Evolutionary conservation across 2,113 vertebrate species (phyloP), one percentile per base, ranked within the genome.

Genomic region (Thermophis baileyi): DNA sequence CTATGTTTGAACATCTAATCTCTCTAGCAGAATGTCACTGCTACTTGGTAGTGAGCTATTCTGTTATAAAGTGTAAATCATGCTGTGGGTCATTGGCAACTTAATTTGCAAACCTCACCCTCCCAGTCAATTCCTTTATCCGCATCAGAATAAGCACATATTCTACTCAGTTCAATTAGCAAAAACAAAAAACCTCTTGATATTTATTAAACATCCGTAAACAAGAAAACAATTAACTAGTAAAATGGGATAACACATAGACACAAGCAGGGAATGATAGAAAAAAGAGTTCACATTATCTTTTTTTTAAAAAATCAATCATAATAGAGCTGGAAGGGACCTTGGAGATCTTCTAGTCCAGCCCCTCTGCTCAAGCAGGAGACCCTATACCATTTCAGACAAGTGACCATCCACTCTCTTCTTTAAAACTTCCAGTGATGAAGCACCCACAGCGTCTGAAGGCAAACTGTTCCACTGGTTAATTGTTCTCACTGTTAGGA

Each of bases 11-110:
- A 95, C 89, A 87, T 25, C 0, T 0, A 57, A 54, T 25, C 40
- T 3, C 55, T 90, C 55, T 93, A 90, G 69, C 93, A 97, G 94
- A 96, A 93, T 92, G 30, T 47, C n/a, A 16, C 20, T 30, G 44
- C 40, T 69, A 18, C 24, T 22, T 50, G 30, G n/a, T 22, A 1
- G 27, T 46, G 8, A 40, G 74, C 74, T 81, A 74, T 35, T 81
- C 18, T 44, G 18, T 81, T 40, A 40, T 9, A 3, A 40, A 81
- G 69, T 81, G 69, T 81, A 40, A 81, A 44, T 44, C 74, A 81
- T 81, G n/a, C 20, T 74, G 18, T 44, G 7, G 35, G 18, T 44
- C 6, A 44, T 44, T 81, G 18, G 3, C 18, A 44, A 20, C 74
- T 81, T 81, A 81, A 40, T 22, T 44, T 81, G 35, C 69, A 81